phyloP scores from a whole-genome alignment of 2,113 vertebrate species.

The Ovis aries region DNA sequence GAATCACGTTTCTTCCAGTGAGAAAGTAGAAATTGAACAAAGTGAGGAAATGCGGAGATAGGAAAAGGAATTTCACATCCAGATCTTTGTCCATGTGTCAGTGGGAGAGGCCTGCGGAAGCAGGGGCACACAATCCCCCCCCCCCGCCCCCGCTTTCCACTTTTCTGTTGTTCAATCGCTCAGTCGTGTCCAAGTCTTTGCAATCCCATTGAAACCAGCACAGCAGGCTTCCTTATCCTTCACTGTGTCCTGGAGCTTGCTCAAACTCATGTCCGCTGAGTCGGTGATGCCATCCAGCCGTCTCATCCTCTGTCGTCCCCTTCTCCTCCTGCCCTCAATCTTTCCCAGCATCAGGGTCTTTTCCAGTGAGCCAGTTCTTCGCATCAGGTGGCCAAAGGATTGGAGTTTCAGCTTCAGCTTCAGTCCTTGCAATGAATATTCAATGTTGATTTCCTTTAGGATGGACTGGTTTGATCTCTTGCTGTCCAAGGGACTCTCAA shows the following conservation, averaged over 20 bases:
- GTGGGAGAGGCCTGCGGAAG: background rate
- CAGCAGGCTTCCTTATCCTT: background rate
- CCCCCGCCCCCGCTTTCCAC: rapidly evolving
- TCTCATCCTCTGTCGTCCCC: background rate
- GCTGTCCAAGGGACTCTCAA: background rate
- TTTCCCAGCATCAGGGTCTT: background rate
- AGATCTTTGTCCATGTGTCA: background rate
- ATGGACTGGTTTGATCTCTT: background rate
- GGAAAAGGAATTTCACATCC: background rate
- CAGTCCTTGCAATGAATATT: background rate
- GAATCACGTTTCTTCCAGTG: background rate
- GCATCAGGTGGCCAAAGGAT: rapidly evolving
- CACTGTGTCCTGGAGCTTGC: rapidly evolving
- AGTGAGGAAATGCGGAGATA: background rate
- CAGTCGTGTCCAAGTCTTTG: background rate
- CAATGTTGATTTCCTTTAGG: background rate
- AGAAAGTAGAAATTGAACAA: background rate
- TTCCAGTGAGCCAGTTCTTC: background rate
- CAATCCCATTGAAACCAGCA: rapidly evolving
- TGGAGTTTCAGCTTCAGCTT: background rate
- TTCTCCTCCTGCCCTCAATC: background rate
- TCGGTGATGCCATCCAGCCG: rapidly evolving
- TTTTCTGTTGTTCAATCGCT: rapidly evolving
- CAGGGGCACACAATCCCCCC: rapidly evolving
- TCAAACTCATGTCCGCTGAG: background rate